Evolutionary conservation across 1,140 invertebrate species (phyloP).

Genomic region (Chelonus insularis): DNA sequence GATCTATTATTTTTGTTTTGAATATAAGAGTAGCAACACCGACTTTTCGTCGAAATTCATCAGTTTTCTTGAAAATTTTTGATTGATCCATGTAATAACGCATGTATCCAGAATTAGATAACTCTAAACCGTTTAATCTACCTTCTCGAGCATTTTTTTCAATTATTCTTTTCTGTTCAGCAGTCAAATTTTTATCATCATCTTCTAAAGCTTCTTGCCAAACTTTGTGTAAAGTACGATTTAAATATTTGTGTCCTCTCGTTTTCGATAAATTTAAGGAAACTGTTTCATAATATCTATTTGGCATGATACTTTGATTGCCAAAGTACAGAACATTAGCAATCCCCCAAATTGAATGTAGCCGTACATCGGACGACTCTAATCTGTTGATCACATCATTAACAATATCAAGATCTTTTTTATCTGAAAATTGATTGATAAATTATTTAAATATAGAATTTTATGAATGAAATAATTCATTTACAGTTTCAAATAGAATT

Average conservation of each 20-base stretch:
- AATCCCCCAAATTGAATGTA: slow-evolving; percentile 85
- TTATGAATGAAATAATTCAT: too few species aligned
- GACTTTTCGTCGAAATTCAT: slow-evolving; percentile 67
- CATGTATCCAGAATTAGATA: slow-evolving; percentile 54
- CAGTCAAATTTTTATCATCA: slow-evolving; percentile 63
- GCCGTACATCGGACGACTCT: slow-evolving; percentile 70
- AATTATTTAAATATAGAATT: slow-evolving; percentile 23
- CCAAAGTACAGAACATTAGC: slow-evolving; percentile 81
- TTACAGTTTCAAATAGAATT: too few species aligned
- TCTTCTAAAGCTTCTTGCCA: slow-evolving; percentile 66
- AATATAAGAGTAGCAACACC: slow-evolving; percentile 67
- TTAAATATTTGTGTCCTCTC: slow-evolving; percentile 68
- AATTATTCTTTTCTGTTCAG: slow-evolving; percentile 72
- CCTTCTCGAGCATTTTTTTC: slow-evolving; percentile 81
- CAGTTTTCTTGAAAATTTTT: slow-evolving; percentile 52
- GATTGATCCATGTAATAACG: slow-evolving; percentile 52
- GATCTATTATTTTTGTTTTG: slow-evolving; percentile 69
- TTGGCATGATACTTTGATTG: slow-evolving; percentile 79
- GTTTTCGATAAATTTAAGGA: slow-evolving; percentile 72
- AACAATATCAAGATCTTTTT: slow-evolving; percentile 66
- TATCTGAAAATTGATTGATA: slow-evolving; percentile 36
- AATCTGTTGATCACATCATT: slow-evolving; percentile 75
- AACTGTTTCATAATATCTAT: slow-evolving; percentile 73
- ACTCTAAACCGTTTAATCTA: slow-evolving; percentile 74
- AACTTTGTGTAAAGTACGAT: slow-evolving; percentile 68